phyloP scores from a whole-genome alignment of 1,140 invertebrate genomes.

The Drosophila miranda region DNA sequence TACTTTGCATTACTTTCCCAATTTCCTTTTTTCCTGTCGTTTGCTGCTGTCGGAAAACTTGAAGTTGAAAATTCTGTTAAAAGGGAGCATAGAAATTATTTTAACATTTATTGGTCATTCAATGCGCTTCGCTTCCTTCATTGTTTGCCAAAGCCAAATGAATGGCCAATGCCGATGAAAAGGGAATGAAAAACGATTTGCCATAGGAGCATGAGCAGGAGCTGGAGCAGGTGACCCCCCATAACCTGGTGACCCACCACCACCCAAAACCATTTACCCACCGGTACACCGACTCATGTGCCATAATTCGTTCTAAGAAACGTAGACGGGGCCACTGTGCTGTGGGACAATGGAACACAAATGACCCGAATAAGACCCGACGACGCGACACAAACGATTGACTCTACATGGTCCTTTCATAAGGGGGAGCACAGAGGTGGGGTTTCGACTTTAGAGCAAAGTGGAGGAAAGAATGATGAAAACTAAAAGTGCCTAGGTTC shows the following conservation, averaged over 20 bases:
- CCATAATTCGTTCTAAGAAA: conserved; percentile 51
- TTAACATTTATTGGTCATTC: conserved; percentile 63
- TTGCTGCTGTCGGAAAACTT: conserved; percentile 28
- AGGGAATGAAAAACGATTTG: conserved; percentile 54
- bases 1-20: conserved; percentile 48
- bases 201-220: conserved; percentile 3
- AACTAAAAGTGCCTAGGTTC: too few relatives aligned
- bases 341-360: conserved; percentile 66
- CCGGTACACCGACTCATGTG: conserved; percentile 18
- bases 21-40: conserved; percentile 25
- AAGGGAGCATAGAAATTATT: conserved; percentile 36
- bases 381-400: conserved; percentile 56
- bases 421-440: neutral
- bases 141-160: conserved; percentile 61
- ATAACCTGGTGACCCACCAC: conserved; percentile 9
- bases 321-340: conserved; percentile 23
- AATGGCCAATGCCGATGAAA: conserved; percentile 61
- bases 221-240: conserved; percentile 1
- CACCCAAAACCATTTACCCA: neutral
- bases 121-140: conserved; percentile 23
- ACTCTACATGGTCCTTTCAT: conserved; percentile 14
- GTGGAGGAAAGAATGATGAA: neutral
- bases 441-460: conserved; percentile 3
- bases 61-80: conserved; percentile 39
- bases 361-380: conserved; percentile 60